These are phyloP conservation scores for Chelmon rostratus DNA, from an alignment of 2,797 vertebrate species.

Conservation along the genomic window DNA sequence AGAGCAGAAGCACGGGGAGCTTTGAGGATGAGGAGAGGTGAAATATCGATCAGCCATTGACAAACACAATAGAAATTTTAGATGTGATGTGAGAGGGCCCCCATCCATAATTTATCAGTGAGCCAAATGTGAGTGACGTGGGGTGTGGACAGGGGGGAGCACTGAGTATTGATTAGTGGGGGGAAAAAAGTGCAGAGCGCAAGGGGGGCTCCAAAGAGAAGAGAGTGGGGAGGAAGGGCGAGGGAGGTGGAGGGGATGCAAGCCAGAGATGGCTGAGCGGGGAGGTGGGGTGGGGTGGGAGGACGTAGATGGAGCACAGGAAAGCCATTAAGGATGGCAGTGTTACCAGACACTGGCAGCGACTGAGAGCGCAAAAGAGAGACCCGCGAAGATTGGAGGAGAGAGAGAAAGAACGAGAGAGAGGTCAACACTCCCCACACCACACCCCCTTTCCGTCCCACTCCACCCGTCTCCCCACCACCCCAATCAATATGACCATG, in stretches of 20 bases:
- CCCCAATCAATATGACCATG: conserved; percentile 95
- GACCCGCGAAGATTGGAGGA: conserved; percentile 71
- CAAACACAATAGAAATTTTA: conserved; percentile 96
- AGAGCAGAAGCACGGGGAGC: conserved; percentile 65
- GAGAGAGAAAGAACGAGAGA: conserved; percentile 54
- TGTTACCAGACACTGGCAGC: conserved; percentile 89
- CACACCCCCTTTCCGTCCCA: conserved; percentile 63
- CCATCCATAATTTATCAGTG: conserved; percentile 95
- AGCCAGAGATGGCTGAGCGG: conserved; percentile 47
- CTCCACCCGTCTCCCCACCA: conserved; percentile 69
- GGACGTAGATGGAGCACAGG: conserved; percentile 78
- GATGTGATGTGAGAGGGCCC: conserved; percentile 89
- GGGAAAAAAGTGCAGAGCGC: conserved; percentile 79
- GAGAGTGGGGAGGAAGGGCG: conserved; percentile 40
- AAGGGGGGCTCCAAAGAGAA: conserved; percentile 81
- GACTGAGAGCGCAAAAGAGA: conserved; percentile 80
- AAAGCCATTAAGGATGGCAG: conserved; percentile 96
- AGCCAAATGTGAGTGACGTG: conserved; percentile 94
- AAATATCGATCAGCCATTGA: conserved; percentile 94
- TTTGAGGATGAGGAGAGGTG: conserved; percentile 90
- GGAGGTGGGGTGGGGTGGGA: conserved; percentile 59
- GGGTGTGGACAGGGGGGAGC: conserved; percentile 86
- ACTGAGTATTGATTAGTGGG: conserved; percentile 94
- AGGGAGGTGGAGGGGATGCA: conserved; percentile 34
- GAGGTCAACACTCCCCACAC: conserved; percentile 75